Conservation (phyloP, 2,888 invertebrate species). For the Tetranychus truncatus region DNA sequence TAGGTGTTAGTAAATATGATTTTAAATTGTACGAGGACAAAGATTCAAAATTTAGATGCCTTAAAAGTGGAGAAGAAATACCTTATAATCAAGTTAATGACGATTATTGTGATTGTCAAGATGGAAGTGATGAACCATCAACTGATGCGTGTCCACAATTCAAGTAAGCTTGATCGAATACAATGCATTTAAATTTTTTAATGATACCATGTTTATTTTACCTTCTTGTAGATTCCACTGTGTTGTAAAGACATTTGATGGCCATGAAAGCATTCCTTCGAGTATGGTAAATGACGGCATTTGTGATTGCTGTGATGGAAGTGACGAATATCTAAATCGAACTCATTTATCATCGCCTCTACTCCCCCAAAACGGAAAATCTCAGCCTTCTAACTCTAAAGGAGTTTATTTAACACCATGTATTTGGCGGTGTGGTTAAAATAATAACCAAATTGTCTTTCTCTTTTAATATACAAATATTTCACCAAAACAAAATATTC, state of each 20-base stretch:
- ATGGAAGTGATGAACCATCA: conserved; percentile 37
- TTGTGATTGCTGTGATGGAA: conserved; percentile 68
- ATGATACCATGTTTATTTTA: conserved; percentile 12
- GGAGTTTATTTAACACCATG: conserved; percentile 7
- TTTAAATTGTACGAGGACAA: conserved; percentile 7
- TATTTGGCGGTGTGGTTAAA: conserved; percentile 3
- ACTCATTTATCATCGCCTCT: background rate
- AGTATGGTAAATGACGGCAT: conserved; percentile 38
- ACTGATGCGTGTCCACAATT: conserved; percentile 36
- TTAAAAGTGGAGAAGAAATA: conserved; percentile 34
- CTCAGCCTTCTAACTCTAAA: background rate
- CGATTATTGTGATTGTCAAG: conserved; percentile 72
- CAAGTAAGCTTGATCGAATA: conserved; percentile 19
- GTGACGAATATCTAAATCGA: conserved; percentile 44
- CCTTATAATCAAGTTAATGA: conserved; percentile 58
- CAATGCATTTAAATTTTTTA: background rate
- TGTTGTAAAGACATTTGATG: conserved; percentile 28
- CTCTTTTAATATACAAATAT: too few relatives aligned
- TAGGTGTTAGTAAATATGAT: conserved; percentile 8
- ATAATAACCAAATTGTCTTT: background rate
- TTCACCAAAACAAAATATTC: too few relatives aligned
- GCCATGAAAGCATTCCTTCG: conserved; percentile 29
- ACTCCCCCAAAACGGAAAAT: background rate
- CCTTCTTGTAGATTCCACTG: conserved; percentile 27
- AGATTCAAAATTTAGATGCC: conserved; percentile 13